Evolutionary conservation across 1,140 invertebrate species (phyloP).

Genomic region (Drosophila asahinai): DNA sequence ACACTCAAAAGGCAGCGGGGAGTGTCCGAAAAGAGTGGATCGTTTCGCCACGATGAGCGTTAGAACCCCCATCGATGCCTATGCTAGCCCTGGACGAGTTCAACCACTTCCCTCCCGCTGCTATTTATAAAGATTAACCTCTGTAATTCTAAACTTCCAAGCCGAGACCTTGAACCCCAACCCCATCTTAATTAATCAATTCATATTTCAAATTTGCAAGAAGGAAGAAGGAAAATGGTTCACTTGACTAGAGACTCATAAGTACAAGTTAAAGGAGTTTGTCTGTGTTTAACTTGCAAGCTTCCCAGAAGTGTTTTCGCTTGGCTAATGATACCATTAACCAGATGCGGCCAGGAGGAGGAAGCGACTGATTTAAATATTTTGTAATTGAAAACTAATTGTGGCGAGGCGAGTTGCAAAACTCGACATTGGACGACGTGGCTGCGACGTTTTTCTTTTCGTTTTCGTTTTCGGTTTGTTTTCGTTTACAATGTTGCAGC

Average conservation of each 20-base stretch:
- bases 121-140: neutral
- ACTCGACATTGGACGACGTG: constrained; percentile 36
- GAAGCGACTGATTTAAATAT: constrained; percentile 60
- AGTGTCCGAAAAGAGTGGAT: neutral
- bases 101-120: neutral
- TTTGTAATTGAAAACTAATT: constrained; percentile 76
- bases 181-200: neutral
- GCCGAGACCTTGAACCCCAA: constrained; percentile 4
- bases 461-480: neutral
- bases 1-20: constrained; percentile 7
- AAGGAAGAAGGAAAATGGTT: neutral
- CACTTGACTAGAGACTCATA: neutral
- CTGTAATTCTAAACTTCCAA: constrained; percentile 1
- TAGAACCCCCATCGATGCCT: neutral
- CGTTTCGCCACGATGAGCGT: neutral
- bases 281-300: neutral
- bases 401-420: constrained; percentile 46
- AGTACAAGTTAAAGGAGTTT: neutral
- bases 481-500: constrained; percentile 16
- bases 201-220: neutral
- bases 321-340: constrained; percentile 9
- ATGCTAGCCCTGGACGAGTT: constrained; percentile 15
- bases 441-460: constrained; percentile 22
- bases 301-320: constrained; percentile 24
- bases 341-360: constrained; percentile 15